Evolutionary conservation across 64 coral and sea anemone species (phyloP).

Genomic region (Stylophora pistillata): DNA sequence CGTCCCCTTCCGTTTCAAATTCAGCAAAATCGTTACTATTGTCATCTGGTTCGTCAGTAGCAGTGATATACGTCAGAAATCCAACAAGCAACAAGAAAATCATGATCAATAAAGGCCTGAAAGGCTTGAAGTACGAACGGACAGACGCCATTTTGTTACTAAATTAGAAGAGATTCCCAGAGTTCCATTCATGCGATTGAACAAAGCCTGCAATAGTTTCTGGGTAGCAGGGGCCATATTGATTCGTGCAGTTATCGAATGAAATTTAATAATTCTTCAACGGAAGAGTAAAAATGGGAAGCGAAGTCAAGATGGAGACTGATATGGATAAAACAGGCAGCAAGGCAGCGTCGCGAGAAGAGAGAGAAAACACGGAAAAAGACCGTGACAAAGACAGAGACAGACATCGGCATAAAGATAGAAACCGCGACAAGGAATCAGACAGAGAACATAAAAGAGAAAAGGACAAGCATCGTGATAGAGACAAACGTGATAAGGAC

Average conservation of each 20-base stretch:
- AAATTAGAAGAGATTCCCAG: slow-evolving; percentile 33
- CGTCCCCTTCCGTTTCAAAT: slow-evolving; percentile 98
- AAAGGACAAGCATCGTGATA: slow-evolving; percentile 81
- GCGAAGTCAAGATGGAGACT: slow-evolving; percentile 33
- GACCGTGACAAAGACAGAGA: slow-evolving; percentile 37
- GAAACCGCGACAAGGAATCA: slow-evolving; percentile 63
- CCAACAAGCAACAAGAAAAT: slow-evolving; percentile 76
- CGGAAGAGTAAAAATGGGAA: slow-evolving; percentile 4
- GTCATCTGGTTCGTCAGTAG: slow-evolving; percentile 79
- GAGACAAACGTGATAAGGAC: slow-evolving; percentile 73
- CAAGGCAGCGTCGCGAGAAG: slow-evolving; percentile 1
- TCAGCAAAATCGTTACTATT: slow-evolving; percentile 94
- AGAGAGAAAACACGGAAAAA: slow-evolving; percentile 46
- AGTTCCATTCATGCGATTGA: slow-evolving; percentile 4
- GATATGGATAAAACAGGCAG: slow-evolving; percentile 7
- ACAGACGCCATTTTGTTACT: slow-evolving; percentile 78
- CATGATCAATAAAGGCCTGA: slow-evolving; percentile 76
- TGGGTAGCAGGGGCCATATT: slow-evolving; percentile 36
- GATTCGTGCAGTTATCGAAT: not conserved
- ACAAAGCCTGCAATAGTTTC: not conserved
- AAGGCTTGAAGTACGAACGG: slow-evolving; percentile 54
- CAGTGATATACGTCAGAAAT: slow-evolving; percentile 83
- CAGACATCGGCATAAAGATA: slow-evolving; percentile 46
- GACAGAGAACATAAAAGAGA: slow-evolving; percentile 69
- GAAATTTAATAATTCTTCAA: not conserved